Conservation (phyloP, 2,113 vertebrate genomes). For the Ranitomeya variabilis region DNA sequence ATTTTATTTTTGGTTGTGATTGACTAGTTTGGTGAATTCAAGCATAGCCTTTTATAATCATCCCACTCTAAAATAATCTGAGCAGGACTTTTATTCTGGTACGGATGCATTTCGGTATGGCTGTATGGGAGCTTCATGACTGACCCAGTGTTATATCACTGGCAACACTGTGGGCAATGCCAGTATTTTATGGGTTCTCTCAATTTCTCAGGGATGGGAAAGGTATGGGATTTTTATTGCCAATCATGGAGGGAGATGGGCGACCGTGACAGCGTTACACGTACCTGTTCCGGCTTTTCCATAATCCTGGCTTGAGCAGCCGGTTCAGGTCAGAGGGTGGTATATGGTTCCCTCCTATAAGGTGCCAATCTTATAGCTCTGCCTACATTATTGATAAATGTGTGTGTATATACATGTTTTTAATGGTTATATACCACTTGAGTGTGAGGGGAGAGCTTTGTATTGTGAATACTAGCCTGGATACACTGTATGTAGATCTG, state of each 20-base stretch:
- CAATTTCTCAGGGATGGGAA: conserved; percentile 46
- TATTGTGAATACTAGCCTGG: conserved; percentile 44
- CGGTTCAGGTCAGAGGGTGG: neutral
- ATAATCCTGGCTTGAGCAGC: neutral
- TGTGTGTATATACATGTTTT: conserved; percentile 32
- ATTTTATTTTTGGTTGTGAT: neutral
- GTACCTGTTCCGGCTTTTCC: neutral
- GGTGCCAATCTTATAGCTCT: conserved; percentile 37
- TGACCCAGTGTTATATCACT: neutral
- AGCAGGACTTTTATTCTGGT: conserved; percentile 16
- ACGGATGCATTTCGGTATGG: conserved; percentile 11
- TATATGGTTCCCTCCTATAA: neutral
- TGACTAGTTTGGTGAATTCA: neutral
- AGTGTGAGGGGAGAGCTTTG: conserved; percentile 38
- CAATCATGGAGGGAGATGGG: neutral
- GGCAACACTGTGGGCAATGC: neutral
- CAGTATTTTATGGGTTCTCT: conserved; percentile 21
- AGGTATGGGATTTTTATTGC: conserved; percentile 36
- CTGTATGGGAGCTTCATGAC: neutral
- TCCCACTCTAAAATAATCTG: neutral
- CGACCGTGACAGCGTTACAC: neutral
- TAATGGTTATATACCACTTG: conserved; percentile 52
- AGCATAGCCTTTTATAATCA: neutral
- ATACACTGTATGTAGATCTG: conserved; percentile 51
- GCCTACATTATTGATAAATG: conserved; percentile 25